phyloP scores from a whole-genome alignment of 37 sponge, comb jelly and placozoan species.

The Chondrosia reniformis region DNA sequence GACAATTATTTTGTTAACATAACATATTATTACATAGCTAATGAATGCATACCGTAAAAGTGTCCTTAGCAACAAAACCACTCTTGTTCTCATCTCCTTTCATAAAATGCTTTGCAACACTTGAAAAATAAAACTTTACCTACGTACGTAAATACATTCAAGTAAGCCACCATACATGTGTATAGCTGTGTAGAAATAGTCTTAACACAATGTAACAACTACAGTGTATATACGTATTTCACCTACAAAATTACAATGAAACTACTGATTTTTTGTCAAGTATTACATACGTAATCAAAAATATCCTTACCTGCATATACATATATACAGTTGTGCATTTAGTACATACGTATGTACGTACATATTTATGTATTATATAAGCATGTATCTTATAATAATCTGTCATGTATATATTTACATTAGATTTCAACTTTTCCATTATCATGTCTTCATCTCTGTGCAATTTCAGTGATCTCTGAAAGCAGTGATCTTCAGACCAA shows the following conservation, averaged over 20 bases:
- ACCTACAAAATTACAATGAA: too few relatives aligned
- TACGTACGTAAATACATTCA: not conserved
- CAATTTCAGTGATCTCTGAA: conserved; percentile 45
- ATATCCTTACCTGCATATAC: too few relatives aligned
- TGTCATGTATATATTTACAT: not conserved
- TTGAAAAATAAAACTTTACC: conserved; percentile 7
- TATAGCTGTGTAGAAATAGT: too few relatives aligned
- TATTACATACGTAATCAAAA: too few relatives aligned
- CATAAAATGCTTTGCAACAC: conserved; percentile 24
- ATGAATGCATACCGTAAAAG: conserved; percentile 17
- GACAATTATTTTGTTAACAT: not conserved
- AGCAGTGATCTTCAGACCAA: conserved; percentile 56
- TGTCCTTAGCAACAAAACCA: not conserved
- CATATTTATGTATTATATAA: too few relatives aligned
- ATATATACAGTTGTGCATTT: too few relatives aligned
- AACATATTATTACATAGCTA: not conserved
- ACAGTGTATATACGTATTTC: too few relatives aligned
- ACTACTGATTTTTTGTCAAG: too few relatives aligned
- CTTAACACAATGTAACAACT: too few relatives aligned
- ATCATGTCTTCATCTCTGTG: conserved; percentile 72
- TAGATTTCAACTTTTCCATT: conserved; percentile 15
- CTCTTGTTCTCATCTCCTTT: not conserved
- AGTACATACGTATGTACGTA: too few relatives aligned
- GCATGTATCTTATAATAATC: too few relatives aligned
- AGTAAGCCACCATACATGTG: not conserved